A percentile compares a stretch with the other conserved stretches of the same genome.
These are phyloP conservation scores for Phengaris alcon DNA, from an alignment of 2,888 invertebrate species.

Conservation along the genomic window DNA sequence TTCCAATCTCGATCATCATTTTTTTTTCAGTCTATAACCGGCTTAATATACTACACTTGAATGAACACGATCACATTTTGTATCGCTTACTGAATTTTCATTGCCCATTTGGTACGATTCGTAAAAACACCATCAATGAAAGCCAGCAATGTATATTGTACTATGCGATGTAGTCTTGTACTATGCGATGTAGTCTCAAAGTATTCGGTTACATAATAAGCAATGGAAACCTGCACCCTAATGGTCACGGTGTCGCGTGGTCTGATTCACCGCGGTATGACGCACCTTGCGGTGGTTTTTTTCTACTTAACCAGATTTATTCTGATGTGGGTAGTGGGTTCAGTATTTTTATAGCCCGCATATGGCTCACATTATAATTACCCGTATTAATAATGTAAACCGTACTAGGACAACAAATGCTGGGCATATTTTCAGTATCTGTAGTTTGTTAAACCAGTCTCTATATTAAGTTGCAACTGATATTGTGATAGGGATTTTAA, in stretches of 20 bases:
- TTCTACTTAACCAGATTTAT: constrained; percentile 41
- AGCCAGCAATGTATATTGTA: constrained; percentile 35
- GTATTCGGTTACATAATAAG: constrained; percentile 39
- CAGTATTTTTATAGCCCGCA: constrained; percentile 23
- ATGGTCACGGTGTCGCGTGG: constrained; percentile 74
- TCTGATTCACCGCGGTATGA: constrained; percentile 62
- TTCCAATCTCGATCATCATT: constrained; percentile 45
- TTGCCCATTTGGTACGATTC: constrained; percentile 33
- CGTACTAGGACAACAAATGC: not conserved
- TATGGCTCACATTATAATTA: not conserved
- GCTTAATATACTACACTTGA: constrained; percentile 34
- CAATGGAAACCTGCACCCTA: constrained; percentile 53
- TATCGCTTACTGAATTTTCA: constrained; percentile 30
- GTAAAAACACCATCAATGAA: not conserved
- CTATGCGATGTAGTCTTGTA: constrained; percentile 11
- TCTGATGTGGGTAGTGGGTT: constrained; percentile 30
- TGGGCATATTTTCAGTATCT: not conserved
- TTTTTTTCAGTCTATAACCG: constrained; percentile 39
- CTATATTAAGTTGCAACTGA: not conserved
- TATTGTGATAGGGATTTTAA: not conserved
- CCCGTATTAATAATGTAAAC: not conserved
- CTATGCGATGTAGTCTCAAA: constrained; percentile 15
- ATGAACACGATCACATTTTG: constrained; percentile 29
- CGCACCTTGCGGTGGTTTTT: constrained; percentile 66
- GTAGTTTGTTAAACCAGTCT: not conserved